Percentiles rank a stretch among this genome's conserved stretches.
phyloP scores from a whole-genome alignment of 2,797 vertebrate genomes.

The Poeciliopsis presidionis region DNA sequence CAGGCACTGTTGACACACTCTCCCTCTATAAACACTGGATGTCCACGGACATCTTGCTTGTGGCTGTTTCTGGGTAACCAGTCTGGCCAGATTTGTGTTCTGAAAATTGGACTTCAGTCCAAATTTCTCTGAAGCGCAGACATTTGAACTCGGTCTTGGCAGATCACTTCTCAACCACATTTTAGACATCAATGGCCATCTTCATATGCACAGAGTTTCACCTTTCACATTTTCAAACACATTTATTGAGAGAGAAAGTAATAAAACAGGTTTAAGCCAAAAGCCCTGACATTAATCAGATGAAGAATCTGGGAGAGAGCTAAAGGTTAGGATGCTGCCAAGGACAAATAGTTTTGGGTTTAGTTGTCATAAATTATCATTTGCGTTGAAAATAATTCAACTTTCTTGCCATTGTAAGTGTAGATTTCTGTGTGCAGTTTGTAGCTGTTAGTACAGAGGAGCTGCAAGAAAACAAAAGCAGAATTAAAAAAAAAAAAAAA shows the following conservation, averaged over 20 bases:
- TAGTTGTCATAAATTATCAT: background rate
- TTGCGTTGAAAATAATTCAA: background rate
- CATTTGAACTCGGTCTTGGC: background rate
- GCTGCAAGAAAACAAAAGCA: background rate
- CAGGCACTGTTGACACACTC: background rate
- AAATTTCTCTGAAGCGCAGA: background rate
- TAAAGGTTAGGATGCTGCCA: background rate
- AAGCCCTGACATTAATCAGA: background rate
- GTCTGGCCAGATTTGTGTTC: background rate
- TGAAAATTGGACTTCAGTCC: background rate
- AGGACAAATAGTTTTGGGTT: background rate
- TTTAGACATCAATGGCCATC: background rate
- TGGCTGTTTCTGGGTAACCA: background rate
- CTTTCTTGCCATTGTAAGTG: background rate
- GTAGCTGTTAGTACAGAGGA: background rate
- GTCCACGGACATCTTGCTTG: background rate
- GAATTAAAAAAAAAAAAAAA: no score
- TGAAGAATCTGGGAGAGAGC: background rate
- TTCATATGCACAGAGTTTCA: background rate
- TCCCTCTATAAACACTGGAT: background rate
- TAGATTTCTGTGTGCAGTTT: background rate
- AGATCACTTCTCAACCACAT: background rate
- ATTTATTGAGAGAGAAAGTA: background rate
- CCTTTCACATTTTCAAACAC: background rate
- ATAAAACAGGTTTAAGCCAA: background rate